These are phyloP conservation scores for Hipposideros armiger DNA, from an alignment of 2,113 vertebrate genomes.

Conservation along the genomic window DNA sequence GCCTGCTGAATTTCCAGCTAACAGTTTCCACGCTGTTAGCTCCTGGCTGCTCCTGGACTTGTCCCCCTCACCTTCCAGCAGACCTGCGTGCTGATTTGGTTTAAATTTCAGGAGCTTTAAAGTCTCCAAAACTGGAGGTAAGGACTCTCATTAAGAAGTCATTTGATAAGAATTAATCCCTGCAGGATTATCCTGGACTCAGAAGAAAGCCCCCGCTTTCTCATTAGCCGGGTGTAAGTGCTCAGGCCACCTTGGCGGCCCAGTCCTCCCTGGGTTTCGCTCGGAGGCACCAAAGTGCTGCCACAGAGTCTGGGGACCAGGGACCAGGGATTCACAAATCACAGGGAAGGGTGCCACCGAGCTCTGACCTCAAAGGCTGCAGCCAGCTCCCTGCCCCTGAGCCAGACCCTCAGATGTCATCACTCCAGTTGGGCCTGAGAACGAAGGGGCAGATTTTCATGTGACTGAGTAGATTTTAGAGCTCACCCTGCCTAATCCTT, in stretches of 20 bases:
- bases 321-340: conserved; percentile 78
- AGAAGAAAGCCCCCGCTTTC: conserved; percentile 72
- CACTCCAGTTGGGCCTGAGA: conserved; percentile 79
- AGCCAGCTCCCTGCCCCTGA: background rate
- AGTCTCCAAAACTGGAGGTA: conserved; percentile 69
- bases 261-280: conserved; percentile 71
- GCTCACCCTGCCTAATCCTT: conserved; percentile 85
- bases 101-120: conserved; percentile 56
- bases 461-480: conserved; percentile 87
- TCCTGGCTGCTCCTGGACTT: background rate
- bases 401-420: conserved; percentile 79
- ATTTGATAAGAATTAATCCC: conserved; percentile 80
- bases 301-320: conserved; percentile 64
- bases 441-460: conserved; percentile 85
- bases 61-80: background rate
- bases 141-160: conserved; percentile 77
- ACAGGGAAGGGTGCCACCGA: conserved; percentile 69
- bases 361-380: conserved; percentile 78
- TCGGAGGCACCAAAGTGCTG: conserved; percentile 69
- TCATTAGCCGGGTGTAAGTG: conserved; percentile 81
- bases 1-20: background rate
- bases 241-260: conserved; percentile 70
- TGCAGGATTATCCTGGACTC: conserved; percentile 72
- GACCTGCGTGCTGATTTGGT: conserved; percentile 70
- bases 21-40: background rate